Percentiles rank a stretch among this genome's conserved stretches.
Evolutionary conservation across 1,140 invertebrate species (phyloP).

Genomic region (Lepidurus packardi): DNA sequence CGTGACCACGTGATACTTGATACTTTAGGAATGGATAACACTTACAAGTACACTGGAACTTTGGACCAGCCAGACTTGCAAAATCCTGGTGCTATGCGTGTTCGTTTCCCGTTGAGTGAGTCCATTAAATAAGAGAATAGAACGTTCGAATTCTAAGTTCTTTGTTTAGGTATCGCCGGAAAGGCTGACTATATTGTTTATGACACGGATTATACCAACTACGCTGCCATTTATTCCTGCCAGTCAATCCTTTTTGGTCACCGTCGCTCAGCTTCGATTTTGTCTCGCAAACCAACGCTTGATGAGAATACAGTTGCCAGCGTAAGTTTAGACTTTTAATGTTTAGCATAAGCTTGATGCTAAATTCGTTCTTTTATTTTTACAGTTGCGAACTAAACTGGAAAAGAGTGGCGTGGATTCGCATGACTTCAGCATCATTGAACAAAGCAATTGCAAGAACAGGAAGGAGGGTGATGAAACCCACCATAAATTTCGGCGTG

Average conservation of each 20-base stretch:
- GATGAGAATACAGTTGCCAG: conserved; percentile 62
- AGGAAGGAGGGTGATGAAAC: conserved; percentile 45
- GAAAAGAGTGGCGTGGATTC: conserved; percentile 60
- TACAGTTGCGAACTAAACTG: conserved; percentile 56
- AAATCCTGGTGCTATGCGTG: conserved; percentile 63
- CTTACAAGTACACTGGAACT: conserved; percentile 66
- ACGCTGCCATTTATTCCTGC: conserved; percentile 71
- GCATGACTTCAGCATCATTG: conserved; percentile 65
- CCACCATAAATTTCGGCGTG: conserved; percentile 62
- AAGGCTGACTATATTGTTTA: conserved; percentile 66
- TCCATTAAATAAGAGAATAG: conserved; percentile 38
- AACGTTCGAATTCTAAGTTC: not conserved
- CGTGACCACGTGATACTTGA: conserved; percentile 51
- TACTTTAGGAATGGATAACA: conserved; percentile 57
- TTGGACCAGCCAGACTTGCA: conserved; percentile 59
- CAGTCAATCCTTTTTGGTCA: conserved; percentile 67
- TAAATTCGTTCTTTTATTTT: conserved; percentile 34
- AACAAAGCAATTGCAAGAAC: conserved; percentile 59
- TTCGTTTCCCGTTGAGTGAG: conserved; percentile 76
- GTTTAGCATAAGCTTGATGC: conserved; percentile 4
- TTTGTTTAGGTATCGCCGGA: conserved; percentile 60
- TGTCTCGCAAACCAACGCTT: conserved; percentile 61
- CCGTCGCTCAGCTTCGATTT: conserved; percentile 67
- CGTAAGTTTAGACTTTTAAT: conserved; percentile 23
- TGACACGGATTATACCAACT: conserved; percentile 65